These are phyloP conservation scores for Ceryle rudis DNA, from an alignment of 2,797 vertebrate species.

Conservation along the genomic window DNA sequence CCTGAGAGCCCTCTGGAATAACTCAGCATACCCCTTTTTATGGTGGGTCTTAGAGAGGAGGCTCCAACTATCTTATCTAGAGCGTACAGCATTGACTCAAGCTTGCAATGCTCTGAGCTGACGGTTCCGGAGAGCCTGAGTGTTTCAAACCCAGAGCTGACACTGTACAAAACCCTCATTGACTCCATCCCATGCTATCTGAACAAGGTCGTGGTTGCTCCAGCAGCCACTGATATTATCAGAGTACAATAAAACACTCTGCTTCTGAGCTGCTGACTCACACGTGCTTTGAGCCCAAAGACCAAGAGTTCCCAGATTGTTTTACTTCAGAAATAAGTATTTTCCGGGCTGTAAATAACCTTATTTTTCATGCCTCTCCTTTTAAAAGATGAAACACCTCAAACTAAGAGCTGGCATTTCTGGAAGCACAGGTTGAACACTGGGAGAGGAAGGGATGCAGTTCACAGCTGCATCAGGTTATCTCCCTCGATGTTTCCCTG, in stretches of 20 bases:
- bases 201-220: neutral
- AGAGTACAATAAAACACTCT: neutral
- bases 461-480: constrained; percentile 32
- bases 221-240: neutral
- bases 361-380: neutral
- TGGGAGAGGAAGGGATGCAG: neutral
- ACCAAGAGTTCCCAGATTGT: neutral
- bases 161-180: neutral
- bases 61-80: neutral
- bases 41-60: neutral
- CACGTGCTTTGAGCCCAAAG: neutral
- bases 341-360: neutral
- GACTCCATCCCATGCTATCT: neutral
- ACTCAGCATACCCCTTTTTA: neutral
- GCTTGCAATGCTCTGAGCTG: neutral
- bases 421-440: neutral
- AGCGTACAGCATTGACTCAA: neutral
- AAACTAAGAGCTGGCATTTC: neutral
- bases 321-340: neutral
- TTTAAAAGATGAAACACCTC: neutral
- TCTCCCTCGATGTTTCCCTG: constrained; percentile 41
- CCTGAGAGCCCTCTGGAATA: neutral
- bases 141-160: neutral
- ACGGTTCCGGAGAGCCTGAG: neutral
- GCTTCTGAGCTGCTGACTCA: neutral